Evolutionary conservation across 2,113 vertebrate species (phyloP).

Genomic region (Octodon degus): DNA sequence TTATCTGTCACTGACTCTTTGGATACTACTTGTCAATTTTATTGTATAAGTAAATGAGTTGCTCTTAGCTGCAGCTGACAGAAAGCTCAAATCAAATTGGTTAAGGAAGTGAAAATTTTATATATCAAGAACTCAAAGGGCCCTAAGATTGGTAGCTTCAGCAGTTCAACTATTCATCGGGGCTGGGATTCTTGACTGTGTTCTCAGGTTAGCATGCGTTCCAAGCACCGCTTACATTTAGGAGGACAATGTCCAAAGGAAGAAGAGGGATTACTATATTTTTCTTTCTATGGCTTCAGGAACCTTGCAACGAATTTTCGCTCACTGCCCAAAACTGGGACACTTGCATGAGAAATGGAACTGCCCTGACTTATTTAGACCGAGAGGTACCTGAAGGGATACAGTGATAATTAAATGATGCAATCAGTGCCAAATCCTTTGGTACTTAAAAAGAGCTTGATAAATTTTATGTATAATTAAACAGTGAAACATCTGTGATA

Average conservation of each 20-base stretch:
- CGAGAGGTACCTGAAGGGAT: not conserved
- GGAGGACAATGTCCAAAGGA: not conserved
- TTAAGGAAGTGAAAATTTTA: constrained; percentile 11
- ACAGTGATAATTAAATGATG: not conserved
- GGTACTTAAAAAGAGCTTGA: constrained; percentile 1
- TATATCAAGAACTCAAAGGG: not conserved
- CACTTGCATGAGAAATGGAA: not conserved
- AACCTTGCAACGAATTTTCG: not conserved
- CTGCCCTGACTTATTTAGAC: not conserved
- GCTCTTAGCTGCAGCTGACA: constrained; percentile 25
- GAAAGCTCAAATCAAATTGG: constrained; percentile 26
- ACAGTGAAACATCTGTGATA: not conserved
- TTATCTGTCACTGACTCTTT: not conserved
- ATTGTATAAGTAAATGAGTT: constrained; percentile 16
- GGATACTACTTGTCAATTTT: not conserved
- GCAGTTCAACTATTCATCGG: not conserved
- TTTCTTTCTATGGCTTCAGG: not conserved
- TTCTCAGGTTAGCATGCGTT: not conserved
- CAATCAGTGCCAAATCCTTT: not conserved
- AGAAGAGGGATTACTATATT: not conserved
- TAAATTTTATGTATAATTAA: not conserved
- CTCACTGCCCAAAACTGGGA: not conserved
- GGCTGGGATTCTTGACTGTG: not conserved
- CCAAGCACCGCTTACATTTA: not conserved
- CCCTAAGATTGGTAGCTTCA: not conserved